phyloP scores from a whole-genome alignment of 2,113 vertebrate species.

The Myrmecobius fasciatus region DNA sequence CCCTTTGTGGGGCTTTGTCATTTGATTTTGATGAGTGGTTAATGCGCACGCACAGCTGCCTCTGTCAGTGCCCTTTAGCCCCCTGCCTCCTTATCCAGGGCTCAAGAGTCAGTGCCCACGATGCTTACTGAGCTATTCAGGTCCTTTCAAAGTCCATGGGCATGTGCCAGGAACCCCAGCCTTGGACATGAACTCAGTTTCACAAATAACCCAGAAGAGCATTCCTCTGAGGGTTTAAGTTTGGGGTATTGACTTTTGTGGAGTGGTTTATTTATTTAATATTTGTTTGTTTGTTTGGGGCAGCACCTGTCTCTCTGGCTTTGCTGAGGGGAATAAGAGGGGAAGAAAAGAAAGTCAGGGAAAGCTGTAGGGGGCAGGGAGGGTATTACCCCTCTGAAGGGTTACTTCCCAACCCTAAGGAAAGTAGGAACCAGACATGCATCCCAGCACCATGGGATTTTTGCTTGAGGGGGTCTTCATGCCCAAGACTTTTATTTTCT shows the following conservation, averaged over 20 bases:
- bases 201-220: not conserved
- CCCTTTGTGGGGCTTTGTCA: conserved; percentile 77
- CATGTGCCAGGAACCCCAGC: conserved; percentile 33
- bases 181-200: not conserved
- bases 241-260: not conserved
- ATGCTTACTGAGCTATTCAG: conserved; percentile 65
- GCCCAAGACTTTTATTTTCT: not conserved
- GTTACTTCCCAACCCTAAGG: not conserved
- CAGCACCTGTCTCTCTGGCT: not conserved
- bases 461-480: not conserved
- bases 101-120: conserved; percentile 56
- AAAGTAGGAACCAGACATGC: not conserved
- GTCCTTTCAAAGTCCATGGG: conserved; percentile 31
- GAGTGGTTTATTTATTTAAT: not conserved
- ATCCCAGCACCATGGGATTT: not conserved
- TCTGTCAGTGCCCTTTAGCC: conserved; percentile 70
- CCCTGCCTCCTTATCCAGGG: conserved; percentile 44
- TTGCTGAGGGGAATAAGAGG: not conserved
- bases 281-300: not conserved
- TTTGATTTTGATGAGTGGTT: conserved; percentile 79
- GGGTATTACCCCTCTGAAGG: not conserved
- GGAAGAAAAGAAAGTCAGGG: not conserved
- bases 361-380: not conserved
- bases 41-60: conserved; percentile 74
- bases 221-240: not conserved